Evolutionary conservation across 2,888 invertebrate genomes (phyloP).

Genomic region (Muscina levida): DNA sequence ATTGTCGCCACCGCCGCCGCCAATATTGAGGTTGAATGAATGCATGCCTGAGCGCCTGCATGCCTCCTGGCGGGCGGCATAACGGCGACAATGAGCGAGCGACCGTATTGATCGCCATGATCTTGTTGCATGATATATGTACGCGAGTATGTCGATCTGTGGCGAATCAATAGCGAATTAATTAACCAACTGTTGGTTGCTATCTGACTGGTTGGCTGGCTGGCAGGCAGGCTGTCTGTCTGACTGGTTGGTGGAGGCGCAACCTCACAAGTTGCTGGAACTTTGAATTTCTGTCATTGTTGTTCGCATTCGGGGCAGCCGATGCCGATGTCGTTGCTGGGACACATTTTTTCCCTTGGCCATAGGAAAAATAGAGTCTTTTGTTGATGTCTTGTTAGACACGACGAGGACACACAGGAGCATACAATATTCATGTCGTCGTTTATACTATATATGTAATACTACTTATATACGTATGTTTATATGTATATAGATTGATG

Average conservation of each 20-base stretch:
- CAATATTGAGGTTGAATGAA: slow-evolving; percentile 58
- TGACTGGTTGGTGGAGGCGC: slow-evolving; percentile 66
- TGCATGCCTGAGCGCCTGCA: slow-evolving; percentile 57
- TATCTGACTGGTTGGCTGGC: not conserved
- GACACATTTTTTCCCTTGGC: slow-evolving; percentile 32
- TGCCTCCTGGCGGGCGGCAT: slow-evolving; percentile 66
- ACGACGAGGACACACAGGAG: slow-evolving; percentile 77
- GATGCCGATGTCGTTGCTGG: slow-evolving; percentile 2
- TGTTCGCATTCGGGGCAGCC: slow-evolving; percentile 40
- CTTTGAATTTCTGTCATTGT: slow-evolving; percentile 65
- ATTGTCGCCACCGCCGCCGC: slow-evolving; percentile 39
- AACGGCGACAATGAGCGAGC: slow-evolving; percentile 68
- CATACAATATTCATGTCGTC: slow-evolving; percentile 60
- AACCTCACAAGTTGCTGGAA: slow-evolving; percentile 70
- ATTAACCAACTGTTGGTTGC: slow-evolving; percentile 70
- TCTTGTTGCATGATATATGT: slow-evolving; percentile 60
- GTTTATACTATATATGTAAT: too few species aligned
- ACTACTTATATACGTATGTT: too few species aligned
- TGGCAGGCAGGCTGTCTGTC: too few species aligned
- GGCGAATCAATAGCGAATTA: slow-evolving; percentile 71
- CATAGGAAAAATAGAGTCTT: slow-evolving; percentile 61
- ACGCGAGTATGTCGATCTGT: slow-evolving; percentile 3
- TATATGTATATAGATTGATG: too few species aligned
- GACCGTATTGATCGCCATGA: slow-evolving; percentile 63
- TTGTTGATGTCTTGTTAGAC: slow-evolving; percentile 75